Evolutionary conservation across 2,797 vertebrate genomes (phyloP).

Genomic region (Phrynocephalus vlangalii): DNA sequence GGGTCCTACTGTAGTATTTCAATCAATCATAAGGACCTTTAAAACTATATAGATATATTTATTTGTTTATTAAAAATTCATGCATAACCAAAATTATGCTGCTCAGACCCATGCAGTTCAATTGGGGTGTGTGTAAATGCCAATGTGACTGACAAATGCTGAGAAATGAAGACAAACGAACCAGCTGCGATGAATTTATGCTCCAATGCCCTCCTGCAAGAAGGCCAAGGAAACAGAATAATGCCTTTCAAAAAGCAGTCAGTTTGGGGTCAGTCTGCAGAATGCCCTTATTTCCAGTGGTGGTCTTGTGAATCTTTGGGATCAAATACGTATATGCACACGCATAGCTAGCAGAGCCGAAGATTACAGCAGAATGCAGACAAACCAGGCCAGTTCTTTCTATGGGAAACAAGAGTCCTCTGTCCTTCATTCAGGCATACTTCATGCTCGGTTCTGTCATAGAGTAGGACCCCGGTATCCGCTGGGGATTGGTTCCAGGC

Average conservation of each 20-base stretch:
- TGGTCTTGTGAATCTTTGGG: slow-evolving; percentile 19
- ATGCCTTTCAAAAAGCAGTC: slow-evolving; percentile 24
- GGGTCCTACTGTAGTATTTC: no score
- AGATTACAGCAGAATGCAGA: slow-evolving; percentile 1
- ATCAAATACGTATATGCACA: slow-evolving; percentile 22
- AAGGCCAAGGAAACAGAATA: background rate
- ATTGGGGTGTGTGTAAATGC: background rate
- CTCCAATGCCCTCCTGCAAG: background rate
- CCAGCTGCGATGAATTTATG: background rate
- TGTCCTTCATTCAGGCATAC: background rate
- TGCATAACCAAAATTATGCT: no score
- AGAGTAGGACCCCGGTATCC: no score
- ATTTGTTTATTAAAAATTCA: no score
- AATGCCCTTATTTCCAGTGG: background rate
- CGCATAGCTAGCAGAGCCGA: background rate
- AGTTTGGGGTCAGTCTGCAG: background rate
- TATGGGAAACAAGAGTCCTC: background rate
- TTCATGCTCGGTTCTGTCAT: no score
- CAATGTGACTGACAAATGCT: background rate
- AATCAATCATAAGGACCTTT: no score
- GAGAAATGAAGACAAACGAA: slow-evolving; percentile 1
- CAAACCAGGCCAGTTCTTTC: background rate
- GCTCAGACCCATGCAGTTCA: no score
- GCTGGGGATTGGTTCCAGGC: no score
- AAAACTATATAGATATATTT: no score